phyloP scores from a whole-genome alignment of 2,888 invertebrate genomes.

The Aplocera efformata region DNA sequence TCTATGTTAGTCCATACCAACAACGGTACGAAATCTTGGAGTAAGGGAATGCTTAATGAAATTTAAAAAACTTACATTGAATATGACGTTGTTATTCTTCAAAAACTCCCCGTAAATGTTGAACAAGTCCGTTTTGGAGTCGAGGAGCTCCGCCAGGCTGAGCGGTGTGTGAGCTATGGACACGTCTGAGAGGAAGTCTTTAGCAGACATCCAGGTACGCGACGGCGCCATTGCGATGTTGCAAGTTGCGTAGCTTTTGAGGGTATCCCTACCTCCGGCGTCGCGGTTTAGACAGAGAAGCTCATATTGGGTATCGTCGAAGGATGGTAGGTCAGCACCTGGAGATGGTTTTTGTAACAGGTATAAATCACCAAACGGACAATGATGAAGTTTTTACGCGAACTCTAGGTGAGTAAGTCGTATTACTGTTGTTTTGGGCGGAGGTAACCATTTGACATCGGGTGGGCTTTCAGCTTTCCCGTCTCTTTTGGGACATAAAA shows the following conservation, averaged over 20 bases:
- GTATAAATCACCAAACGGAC: too few species aligned
- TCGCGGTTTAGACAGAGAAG: conserved; percentile 81
- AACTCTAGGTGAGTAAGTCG: too few species aligned
- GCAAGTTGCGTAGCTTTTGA: conserved; percentile 79
- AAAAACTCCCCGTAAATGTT: conserved; percentile 83
- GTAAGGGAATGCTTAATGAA: too few species aligned
- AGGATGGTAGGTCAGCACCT: conserved; percentile 80
- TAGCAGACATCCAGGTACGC: conserved; percentile 71
- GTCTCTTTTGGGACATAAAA: too few species aligned
- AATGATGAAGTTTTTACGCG: too few species aligned
- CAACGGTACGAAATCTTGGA: too few species aligned
- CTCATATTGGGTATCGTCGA: conserved; percentile 78
- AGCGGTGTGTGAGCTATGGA: conserved; percentile 83
- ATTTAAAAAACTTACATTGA: conserved; percentile 74
- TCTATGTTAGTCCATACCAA: too few species aligned
- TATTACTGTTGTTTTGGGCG: too few species aligned
- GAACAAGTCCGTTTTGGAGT: conserved; percentile 80
- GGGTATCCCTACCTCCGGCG: conserved; percentile 72
- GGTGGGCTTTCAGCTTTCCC: too few species aligned
- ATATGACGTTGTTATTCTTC: conserved; percentile 73
- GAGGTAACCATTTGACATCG: too few species aligned
- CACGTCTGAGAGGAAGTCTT: conserved; percentile 74
- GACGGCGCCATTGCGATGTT: conserved; percentile 83
- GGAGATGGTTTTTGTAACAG: too few species aligned
- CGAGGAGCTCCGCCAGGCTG: conserved; percentile 78